Percentiles rank a stretch among this genome's conserved stretches.
Evolutionary conservation across 2,888 invertebrate genomes (phyloP).

Genomic region (Podotricha telesiphe): DNA sequence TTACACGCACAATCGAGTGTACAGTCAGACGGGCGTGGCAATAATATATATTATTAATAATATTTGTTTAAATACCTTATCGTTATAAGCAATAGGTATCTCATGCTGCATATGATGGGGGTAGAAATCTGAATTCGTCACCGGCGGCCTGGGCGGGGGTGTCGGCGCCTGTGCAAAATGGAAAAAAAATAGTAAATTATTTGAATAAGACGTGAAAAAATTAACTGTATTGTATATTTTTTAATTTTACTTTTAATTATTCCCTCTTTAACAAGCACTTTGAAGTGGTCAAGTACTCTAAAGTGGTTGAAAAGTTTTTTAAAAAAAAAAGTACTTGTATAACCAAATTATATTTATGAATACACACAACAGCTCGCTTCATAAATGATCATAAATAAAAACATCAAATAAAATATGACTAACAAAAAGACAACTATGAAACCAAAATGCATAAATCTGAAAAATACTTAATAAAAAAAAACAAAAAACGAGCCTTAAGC

Average conservation of each 20-base stretch:
- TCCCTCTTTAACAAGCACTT: no score
- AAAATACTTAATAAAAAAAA: background rate
- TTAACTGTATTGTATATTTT: background rate
- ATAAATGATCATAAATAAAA: background rate
- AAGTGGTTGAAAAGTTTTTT: no score
- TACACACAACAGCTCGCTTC: background rate
- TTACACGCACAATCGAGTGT: no score
- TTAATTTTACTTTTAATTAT: background rate
- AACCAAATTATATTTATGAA: background rate
- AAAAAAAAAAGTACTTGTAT: background rate
- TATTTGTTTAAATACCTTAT: conserved; percentile 88
- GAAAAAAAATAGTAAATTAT: background rate
- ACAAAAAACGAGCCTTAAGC: background rate
- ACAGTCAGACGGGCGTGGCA: no score
- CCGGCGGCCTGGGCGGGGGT: conserved; percentile 89
- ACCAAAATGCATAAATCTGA: background rate
- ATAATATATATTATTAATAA: no score
- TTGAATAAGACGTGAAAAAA: no score
- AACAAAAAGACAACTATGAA: background rate
- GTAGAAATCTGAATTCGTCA: conserved; percentile 71
- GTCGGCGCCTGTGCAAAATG: conserved; percentile 85
- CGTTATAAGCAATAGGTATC: conserved; percentile 96
- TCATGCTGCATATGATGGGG: conserved; percentile 77
- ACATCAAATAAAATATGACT: background rate
- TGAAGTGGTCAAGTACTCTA: no score